phyloP scores from a whole-genome alignment of 2,113 vertebrate genomes.

The Callopanchax toddi region DNA sequence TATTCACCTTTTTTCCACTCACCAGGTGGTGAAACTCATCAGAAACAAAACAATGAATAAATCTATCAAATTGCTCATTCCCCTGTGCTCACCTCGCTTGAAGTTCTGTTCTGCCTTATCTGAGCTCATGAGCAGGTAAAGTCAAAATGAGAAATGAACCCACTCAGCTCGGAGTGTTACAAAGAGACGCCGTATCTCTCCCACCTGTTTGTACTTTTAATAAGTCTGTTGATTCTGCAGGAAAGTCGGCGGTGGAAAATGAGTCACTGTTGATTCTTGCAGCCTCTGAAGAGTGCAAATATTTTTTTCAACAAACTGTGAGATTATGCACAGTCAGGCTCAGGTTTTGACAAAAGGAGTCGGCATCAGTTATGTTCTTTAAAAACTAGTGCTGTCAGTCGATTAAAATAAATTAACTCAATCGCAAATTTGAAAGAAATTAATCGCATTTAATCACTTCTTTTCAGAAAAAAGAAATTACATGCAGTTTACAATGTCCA shows the following conservation, averaged over 20 bases:
- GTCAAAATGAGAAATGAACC: constrained; percentile 38
- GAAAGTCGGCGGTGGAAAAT: neutral
- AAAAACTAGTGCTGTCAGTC: no score
- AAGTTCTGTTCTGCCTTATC: constrained; percentile 31
- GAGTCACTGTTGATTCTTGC: constrained; percentile 15
- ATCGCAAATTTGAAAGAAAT: no score
- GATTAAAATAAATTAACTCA: no score
- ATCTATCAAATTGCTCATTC: constrained; percentile 22
- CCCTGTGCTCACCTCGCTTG: constrained; percentile 26
- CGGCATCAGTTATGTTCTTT: no score
- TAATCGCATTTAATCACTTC: no score
- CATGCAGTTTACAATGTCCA: no score
- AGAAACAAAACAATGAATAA: constrained; percentile 28
- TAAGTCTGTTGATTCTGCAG: constrained; percentile 2
- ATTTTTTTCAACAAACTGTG: neutral
- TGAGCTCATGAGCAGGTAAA: constrained; percentile 6
- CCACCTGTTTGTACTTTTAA: constrained; percentile 27
- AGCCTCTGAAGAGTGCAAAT: neutral
- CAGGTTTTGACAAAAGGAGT: no score
- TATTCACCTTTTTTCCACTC: constrained; percentile 11
- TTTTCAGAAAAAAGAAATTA: no score
- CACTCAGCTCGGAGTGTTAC: neutral
- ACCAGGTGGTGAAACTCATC: constrained; percentile 25
- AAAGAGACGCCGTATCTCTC: neutral
- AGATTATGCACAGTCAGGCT: no score